Evolutionary conservation across 2,888 invertebrate genomes (phyloP), one percentile per base, ranked within the genome.

Genomic region (Bombylius discolor): DNA sequence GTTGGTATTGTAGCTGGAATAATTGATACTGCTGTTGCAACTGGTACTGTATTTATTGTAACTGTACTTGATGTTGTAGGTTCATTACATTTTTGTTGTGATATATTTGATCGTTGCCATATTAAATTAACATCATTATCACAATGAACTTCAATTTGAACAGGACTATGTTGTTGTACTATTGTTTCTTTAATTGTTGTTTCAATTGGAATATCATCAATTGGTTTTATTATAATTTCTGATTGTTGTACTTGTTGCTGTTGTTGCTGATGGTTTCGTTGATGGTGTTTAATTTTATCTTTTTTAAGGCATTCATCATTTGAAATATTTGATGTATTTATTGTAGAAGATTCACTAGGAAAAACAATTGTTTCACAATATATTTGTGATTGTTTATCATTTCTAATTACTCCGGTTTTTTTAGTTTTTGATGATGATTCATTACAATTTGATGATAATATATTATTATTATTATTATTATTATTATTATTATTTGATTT

Each of bases 61-160:
- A 47, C 9, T 33, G 49, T 45, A 7, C 39, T 49, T 7, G 47
- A 32, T 31, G 46, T 31, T 13, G 46, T 31, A 36, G 5, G 1
- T 8, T 36, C 34, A 36, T 36, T 36, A 7, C 7, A 8, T 7
- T 36, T 36, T n/a, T 54, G 57, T 23, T 56, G 47, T n/a, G 47
- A 53, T 14, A 56, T 53, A 47, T 57, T 55, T 5, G 47, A 53
- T 46, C 46, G 33, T 13, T 56, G 56, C 57, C 57, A 58, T 11
- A 59, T 14, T 49, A 59, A 52, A 31, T 54, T 59, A 3, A 62
- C 62, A 31, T 63, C 63, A 5, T 62, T 62, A 23, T 60, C 60
- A 5, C 59, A 57, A 34, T 62, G 63, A 5, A 63, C 60, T 47
- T 63, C 63, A 9, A 62, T 61, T 13, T 62, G 62, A 23, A 62